These are phyloP conservation scores for Monodelphis domestica DNA, from an alignment of 2,797 vertebrate species.

Conservation along the genomic window DNA sequence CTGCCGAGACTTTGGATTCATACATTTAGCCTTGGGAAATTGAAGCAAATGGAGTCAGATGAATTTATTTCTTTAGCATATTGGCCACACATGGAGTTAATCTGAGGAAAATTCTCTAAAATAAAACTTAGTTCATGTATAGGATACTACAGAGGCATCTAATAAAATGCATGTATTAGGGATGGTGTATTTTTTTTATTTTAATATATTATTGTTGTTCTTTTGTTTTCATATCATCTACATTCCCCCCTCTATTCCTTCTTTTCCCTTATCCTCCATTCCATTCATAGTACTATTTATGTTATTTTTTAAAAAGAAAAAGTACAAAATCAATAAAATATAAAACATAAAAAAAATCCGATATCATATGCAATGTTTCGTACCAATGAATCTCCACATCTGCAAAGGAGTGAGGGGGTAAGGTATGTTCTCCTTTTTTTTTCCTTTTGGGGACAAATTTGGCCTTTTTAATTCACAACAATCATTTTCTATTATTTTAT, in stretches of 20 bases:
- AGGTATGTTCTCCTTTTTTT: background rate
- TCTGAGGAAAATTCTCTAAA: background rate
- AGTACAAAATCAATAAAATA: background rate
- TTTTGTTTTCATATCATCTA: background rate
- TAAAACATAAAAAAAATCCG: background rate
- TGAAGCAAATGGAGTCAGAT: background rate
- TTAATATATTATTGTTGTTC: background rate
- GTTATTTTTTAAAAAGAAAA: too few relatives aligned
- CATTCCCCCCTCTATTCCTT: background rate
- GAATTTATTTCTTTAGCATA: background rate
- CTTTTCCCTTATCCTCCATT: background rate
- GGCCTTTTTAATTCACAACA: background rate
- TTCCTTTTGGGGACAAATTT: background rate
- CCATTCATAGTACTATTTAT: too few relatives aligned
- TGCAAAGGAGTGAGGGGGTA: background rate
- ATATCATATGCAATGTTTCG: background rate
- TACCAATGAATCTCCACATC: background rate
- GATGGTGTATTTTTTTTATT: background rate
- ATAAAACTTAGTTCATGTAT: background rate
- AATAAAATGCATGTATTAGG: background rate
- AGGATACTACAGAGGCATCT: background rate
- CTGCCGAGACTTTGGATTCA: background rate
- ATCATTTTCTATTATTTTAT: background rate
- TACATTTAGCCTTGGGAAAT: background rate
- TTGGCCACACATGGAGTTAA: background rate